These are phyloP conservation scores for Drosophila serrata DNA, from an alignment of 1,140 invertebrate species.

Conservation along the genomic window DNA sequence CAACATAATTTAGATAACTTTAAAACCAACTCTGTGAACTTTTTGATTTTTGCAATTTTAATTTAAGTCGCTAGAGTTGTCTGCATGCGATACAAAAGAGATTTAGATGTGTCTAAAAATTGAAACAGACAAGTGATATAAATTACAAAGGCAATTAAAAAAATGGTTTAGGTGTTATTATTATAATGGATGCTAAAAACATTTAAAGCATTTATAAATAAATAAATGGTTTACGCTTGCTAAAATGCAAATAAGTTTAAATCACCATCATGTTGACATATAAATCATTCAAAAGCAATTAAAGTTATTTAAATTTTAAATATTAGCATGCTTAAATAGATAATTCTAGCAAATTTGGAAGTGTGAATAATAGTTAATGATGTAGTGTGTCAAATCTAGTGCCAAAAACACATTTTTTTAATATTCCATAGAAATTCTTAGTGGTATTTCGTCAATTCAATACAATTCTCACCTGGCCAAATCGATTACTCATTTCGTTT, in stretches of 20 bases:
- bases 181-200: not conserved
- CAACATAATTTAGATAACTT: constrained; percentile 43
- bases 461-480: constrained; percentile 27
- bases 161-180: not conserved
- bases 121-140: not conserved
- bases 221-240: not conserved
- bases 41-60: constrained; percentile 18
- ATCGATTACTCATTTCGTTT: constrained; percentile 46
- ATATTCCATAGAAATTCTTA: not conserved
- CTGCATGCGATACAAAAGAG: not conserved
- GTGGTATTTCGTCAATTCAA: constrained; percentile 21
- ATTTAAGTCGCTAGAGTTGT: not conserved
- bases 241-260: not conserved
- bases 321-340: not conserved
- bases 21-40: constrained; percentile 14
- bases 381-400: not conserved
- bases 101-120: not conserved
- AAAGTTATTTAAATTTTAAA: not conserved
- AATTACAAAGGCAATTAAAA: not conserved
- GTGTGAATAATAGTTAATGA: not conserved
- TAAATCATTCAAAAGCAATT: not conserved
- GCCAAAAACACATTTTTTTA: not conserved
- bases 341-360: not conserved
- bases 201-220: not conserved
- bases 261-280: too few relatives aligned